A percentile compares a stretch with the other conserved stretches of the same genome.
phyloP scores from a whole-genome alignment of 2,113 vertebrate species.

The Phalacrocorax aristotelis region DNA sequence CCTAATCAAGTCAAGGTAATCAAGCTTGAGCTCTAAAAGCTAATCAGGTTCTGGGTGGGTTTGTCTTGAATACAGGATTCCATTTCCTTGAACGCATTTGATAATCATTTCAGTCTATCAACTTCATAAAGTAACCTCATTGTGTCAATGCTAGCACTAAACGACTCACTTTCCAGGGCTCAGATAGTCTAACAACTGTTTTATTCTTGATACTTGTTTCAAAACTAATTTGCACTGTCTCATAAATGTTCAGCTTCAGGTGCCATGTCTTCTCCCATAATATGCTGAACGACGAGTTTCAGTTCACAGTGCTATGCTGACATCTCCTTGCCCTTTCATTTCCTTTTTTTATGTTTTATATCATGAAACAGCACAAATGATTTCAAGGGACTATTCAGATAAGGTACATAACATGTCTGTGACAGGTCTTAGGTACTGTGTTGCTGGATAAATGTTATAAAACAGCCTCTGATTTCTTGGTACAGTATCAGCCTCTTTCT shows the following conservation, averaged over 20 bases:
- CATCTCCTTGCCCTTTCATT: not conserved
- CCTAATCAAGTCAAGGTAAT: not conserved
- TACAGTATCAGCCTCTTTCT: not conserved
- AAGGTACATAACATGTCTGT: not conserved
- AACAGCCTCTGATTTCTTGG: not conserved
- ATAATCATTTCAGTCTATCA: not conserved
- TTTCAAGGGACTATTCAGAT: not conserved
- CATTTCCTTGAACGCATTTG: not conserved
- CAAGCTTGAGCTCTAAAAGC: not conserved
- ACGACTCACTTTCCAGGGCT: not conserved
- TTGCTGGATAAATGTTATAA: not conserved
- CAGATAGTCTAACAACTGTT: not conserved
- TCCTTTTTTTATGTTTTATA: not conserved
- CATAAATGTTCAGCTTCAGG: not conserved
- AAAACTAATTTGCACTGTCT: slow-evolving; percentile 3
- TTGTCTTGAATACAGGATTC: not conserved
- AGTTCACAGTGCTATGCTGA: not conserved
- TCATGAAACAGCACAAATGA: not conserved
- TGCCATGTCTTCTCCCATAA: not conserved
- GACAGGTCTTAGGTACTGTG: not conserved
- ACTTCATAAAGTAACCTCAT: slow-evolving; percentile 2
- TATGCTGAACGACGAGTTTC: not conserved
- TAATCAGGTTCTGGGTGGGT: not conserved
- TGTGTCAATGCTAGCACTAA: not conserved
- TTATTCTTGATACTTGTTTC: not conserved